Evolutionary conservation across 2,113 vertebrate genomes (phyloP), one percentile per base, ranked within the genome.

Genomic region (Blennius ocellaris): DNA sequence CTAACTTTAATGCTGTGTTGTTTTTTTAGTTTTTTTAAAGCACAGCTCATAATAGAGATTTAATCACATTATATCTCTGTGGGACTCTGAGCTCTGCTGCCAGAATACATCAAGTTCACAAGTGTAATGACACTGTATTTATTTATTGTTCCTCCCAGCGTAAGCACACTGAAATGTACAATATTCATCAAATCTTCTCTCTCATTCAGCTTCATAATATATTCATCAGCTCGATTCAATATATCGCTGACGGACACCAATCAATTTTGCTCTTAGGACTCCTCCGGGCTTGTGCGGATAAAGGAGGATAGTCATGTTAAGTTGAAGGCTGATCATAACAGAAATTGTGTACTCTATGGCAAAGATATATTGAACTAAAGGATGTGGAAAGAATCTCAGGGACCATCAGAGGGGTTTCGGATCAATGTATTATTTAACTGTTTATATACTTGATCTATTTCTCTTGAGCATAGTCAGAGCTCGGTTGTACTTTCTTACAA

Each of bases 361-460:
- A 14, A 65, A 53, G 59, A 69, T 85, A 86, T 81, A 69, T 84
- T 80, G 66, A 68, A 51, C 47, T 49, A 65, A 44, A 69, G 45
- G 53, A 65, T 49, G 38, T 47, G 48, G 52, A 50, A 57, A 40
- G 48, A 57, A 54, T 81, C 4, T 40, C 52, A 61, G 57, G 40
- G 39, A 75, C 60, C 68, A 57, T 78, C 51, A 73, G 43, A 59
- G 59, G 38, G 41, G 60, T 44, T 59, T 75, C 49, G 66, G 63
- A 87, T 90, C 68, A 72, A 71, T 79, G 58, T 45, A 82, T 85
- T 79, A 84, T 78, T 80, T 76, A 81, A 88, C 64, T 41, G 40
- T 68, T 71, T 51, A 52, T 43, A 66, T 14, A 50, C 14, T 17
- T 36, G 15, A 37, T 63, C 15, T 36, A 11, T 71, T 53, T 73